A percentile compares a stretch with the other conserved stretches of the same genome.
Evolutionary conservation across 2,113 vertebrate genomes (phyloP).

Genomic region (Nerophis lumbriciformis): DNA sequence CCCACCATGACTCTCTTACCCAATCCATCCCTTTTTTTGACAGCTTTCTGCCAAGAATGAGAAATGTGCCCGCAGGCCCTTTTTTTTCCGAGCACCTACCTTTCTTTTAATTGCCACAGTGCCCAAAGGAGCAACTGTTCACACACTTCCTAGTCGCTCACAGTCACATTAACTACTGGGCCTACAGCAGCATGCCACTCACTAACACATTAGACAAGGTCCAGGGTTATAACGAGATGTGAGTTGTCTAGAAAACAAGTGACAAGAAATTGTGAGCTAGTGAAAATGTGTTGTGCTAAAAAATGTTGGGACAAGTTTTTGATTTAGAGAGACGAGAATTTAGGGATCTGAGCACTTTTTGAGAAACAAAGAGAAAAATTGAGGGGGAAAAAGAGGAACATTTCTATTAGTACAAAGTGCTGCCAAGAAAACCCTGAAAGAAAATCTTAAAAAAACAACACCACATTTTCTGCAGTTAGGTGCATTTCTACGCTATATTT

Average conservation of each 20-base stretch:
- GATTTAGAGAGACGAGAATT: too few species aligned
- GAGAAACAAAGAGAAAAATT: too few species aligned
- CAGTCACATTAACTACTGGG: conserved; percentile 51
- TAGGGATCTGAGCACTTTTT: too few species aligned
- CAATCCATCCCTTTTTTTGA: conserved; percentile 62
- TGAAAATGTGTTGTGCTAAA: conserved; percentile 40
- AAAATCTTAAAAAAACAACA: too few species aligned
- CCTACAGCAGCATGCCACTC: conserved; percentile 31
- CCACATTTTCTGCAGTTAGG: too few species aligned
- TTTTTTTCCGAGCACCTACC: conserved; percentile 51
- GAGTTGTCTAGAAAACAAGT: conserved; percentile 57
- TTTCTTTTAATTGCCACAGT: conserved; percentile 69
- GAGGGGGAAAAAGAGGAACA: too few species aligned
- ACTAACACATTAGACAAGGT: conserved; percentile 33
- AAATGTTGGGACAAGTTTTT: too few species aligned
- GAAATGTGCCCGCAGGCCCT: conserved; percentile 64
- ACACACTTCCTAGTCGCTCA: conserved; percentile 52
- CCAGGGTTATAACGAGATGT: conserved; percentile 21
- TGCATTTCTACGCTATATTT: too few species aligned
- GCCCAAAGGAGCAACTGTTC: conserved; percentile 58
- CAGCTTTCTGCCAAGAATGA: conserved; percentile 68
- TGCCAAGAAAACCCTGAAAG: too few species aligned
- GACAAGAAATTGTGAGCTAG: conserved; percentile 33
- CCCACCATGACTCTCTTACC: conserved; percentile 53
- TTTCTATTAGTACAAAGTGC: too few species aligned